These are phyloP conservation scores for Platichthys flesus DNA, from an alignment of 2,113 vertebrate genomes.

Conservation along the genomic window DNA sequence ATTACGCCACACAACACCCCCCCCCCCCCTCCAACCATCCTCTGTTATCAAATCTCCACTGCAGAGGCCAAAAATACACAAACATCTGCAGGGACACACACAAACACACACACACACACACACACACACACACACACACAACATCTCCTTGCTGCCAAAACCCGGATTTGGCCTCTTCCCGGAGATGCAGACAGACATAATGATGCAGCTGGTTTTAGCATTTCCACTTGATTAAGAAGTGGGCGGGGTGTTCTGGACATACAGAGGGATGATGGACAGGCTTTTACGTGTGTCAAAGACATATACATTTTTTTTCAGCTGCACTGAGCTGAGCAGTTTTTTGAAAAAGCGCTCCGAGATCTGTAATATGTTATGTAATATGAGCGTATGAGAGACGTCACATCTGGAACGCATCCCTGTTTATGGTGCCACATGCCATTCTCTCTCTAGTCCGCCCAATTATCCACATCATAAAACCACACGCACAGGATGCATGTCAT, in stretches of 20 bases:
- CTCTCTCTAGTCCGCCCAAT: constrained; percentile 59
- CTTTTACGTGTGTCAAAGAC: background rate
- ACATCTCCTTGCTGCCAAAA: constrained; percentile 58
- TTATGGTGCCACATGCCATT: constrained; percentile 70
- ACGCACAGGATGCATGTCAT: constrained; percentile 49
- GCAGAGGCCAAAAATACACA: constrained; percentile 42
- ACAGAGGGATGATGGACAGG: background rate
- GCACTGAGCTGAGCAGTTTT: no score
- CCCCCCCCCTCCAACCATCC: background rate
- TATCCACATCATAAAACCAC: constrained; percentile 64
- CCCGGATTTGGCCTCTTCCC: constrained; percentile 65
- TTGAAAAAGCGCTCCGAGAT: background rate
- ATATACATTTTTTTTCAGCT: no score
- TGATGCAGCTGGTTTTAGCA: constrained; percentile 63
- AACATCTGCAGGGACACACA: constrained; percentile 13
- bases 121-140: no score
- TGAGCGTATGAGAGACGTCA: constrained; percentile 32
- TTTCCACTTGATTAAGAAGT: constrained; percentile 57
- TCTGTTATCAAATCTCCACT: constrained; percentile 33
- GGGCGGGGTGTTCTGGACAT: constrained; percentile 19
- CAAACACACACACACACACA: background rate
- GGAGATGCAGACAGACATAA: constrained; percentile 58
- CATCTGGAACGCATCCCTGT: constrained; percentile 69
- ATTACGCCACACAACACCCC: constrained; percentile 46
- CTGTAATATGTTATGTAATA: background rate